Conservation (phyloP, 2,888 invertebrate species). For the Cantharis rufa region DNA sequence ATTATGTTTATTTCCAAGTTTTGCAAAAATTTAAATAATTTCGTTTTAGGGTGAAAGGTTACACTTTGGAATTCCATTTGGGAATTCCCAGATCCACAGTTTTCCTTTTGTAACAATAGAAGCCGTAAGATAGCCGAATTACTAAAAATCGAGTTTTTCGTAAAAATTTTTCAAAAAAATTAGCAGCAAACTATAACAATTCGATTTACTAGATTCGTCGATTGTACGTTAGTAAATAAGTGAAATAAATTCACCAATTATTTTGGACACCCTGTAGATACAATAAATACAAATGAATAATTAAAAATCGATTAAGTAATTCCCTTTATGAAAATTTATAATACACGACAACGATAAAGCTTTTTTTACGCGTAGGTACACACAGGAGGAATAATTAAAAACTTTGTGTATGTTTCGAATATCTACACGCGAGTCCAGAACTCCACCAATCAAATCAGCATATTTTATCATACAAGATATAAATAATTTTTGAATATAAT, state of each 20-base stretch:
- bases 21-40: no score
- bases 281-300: neutral
- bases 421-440: neutral
- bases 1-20: no score
- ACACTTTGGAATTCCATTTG: neutral
- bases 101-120: neutral
- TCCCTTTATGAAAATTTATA: neutral
- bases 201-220: no score
- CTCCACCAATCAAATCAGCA: neutral
- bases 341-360: neutral
- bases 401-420: neutral
- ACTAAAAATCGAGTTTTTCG: no score
- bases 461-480: neutral
- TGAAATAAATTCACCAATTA: neutral
- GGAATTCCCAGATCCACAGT: neutral
- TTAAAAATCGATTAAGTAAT: neutral
- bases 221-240: no score
- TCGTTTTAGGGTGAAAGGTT: no score
- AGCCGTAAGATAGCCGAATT: no score
- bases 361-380: neutral
- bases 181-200: no score
- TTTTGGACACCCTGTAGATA: neutral
- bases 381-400: neutral
- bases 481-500: neutral
- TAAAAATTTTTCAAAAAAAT: no score